Evolutionary conservation across 2,113 vertebrate genomes (phyloP).

Genomic region (Micronycteris hirsuta): DNA sequence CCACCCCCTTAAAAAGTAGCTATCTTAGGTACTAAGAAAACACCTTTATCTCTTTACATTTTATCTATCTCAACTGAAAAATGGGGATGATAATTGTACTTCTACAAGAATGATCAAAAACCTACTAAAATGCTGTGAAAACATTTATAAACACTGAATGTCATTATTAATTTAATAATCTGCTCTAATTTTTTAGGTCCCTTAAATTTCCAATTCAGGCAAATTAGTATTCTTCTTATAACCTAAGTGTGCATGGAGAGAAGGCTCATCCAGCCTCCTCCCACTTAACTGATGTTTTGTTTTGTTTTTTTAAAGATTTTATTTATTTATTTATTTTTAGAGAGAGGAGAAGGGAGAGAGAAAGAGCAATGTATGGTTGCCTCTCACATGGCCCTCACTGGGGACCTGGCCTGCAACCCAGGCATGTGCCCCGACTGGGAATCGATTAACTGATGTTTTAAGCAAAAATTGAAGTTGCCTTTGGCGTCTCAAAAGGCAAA

Average conservation of each 20-base stretch:
- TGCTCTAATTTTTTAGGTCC: not conserved
- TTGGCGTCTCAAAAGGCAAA: slow-evolving; percentile 48
- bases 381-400: too few species aligned
- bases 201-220: not conserved
- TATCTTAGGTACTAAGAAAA: not conserved
- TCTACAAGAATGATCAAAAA: not conserved
- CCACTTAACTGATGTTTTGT: too few species aligned
- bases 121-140: not conserved
- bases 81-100: slow-evolving; percentile 18
- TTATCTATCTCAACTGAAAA: slow-evolving; percentile 37
- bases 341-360: too few species aligned
- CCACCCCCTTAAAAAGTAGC: not conserved
- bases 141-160: not conserved
- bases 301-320: too few species aligned
- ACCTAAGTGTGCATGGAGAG: not conserved
- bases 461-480: slow-evolving; percentile 26
- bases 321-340: too few species aligned
- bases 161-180: not conserved
- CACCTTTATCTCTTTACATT: not conserved
- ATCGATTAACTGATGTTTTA: not conserved
- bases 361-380: too few species aligned
- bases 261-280: not conserved
- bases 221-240: not conserved
- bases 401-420: too few species aligned
- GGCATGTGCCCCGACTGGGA: too few species aligned